Evolutionary conservation across 2,888 invertebrate genomes (phyloP).

Genomic region (Drosophila meridionalis): DNA sequence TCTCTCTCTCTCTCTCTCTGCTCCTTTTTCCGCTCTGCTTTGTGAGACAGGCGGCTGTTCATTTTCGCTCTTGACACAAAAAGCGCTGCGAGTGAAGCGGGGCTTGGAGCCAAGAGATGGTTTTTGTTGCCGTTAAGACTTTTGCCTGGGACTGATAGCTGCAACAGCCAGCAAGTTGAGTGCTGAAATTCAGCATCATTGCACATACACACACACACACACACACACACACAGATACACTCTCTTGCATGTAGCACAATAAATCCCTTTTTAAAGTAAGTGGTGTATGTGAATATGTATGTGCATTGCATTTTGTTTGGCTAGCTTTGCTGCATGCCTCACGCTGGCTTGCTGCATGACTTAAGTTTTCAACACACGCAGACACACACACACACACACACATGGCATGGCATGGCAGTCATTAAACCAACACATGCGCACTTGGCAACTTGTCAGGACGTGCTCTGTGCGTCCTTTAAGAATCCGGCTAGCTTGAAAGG

Average conservation of each 20-base stretch:
- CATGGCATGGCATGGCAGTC: conserved; percentile 41
- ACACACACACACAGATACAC: conserved; percentile 18
- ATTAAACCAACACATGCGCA: conserved; percentile 53
- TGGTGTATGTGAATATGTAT: conserved; percentile 38
- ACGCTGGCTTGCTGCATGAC: conserved; percentile 55
- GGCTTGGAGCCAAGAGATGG: neutral
- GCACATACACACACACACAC: conserved; percentile 35
- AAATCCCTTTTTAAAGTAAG: conserved; percentile 69
- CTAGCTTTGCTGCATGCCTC: conserved; percentile 39
- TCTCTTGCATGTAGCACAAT: conserved; percentile 47
- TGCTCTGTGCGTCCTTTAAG: conserved; percentile 59
- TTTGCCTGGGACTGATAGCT: conserved; percentile 49
- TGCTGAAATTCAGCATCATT: conserved; percentile 71
- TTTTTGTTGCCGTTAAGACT: conserved; percentile 41
- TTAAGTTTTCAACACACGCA: conserved; percentile 71
- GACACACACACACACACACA: conserved; percentile 29
- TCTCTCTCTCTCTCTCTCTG: neutral
- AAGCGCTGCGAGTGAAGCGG: conserved; percentile 14
- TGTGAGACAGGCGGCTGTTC: conserved; percentile 54
- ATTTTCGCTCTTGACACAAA: conserved; percentile 67
- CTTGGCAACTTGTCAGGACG: conserved; percentile 56
- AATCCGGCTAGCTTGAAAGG: conserved; percentile 60
- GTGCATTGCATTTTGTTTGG: conserved; percentile 42
- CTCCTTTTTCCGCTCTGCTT: conserved; percentile 2
- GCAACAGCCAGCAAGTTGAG: conserved; percentile 52